Evolutionary conservation across 2,888 invertebrate genomes (phyloP), one percentile per base, ranked within the genome.

Genomic region (Macrophya annulata): DNA sequence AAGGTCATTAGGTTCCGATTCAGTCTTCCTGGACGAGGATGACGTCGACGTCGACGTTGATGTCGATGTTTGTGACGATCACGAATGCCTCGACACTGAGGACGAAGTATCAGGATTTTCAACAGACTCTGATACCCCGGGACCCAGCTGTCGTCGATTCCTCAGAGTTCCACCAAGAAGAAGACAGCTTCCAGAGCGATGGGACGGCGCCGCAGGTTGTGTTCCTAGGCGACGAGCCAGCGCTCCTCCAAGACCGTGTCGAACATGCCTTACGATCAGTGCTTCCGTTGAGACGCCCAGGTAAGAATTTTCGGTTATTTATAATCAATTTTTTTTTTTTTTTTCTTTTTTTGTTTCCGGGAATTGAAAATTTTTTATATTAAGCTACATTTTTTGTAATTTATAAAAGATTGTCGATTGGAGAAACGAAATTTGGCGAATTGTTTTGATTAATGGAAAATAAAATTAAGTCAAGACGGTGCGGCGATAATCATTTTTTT

Each of bases 61-160:
- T 6, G 51, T 68, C 25, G 74, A 45, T 65, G 87, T 88, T 15
- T 86, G 87, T 25, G 87, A 85, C 84, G 88, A 87, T 37, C 87
- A 21, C 55, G 94, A 94, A 88, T 95, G 94, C 84, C 95, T 96
- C 89, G 97, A 97, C 89, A 98, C 98, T 21, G 97, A 98, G 91
- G 97, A 97, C 90, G 97, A 97, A 91, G 96, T 97, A 89, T 97
- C 97, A 90, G 97, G 97, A 90, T 96, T 97, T 91, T 97, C 97
- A 86, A 97, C 97, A 62, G 97, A 97, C 91, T 97, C 97, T 90
- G 97, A 97, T 88, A 96, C 89, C 87, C 93, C 90, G 76, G 94
- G 91, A 85, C 92, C 90, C 87, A 93, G 89, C 88, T 91, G 90
- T 89, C 92, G 88, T 88, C 92, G 90, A 90, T 93, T 91, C 93